Evolutionary conservation across 92 coral and sea anemone species (phyloP).

Genomic region (Paramuricea clavata): DNA sequence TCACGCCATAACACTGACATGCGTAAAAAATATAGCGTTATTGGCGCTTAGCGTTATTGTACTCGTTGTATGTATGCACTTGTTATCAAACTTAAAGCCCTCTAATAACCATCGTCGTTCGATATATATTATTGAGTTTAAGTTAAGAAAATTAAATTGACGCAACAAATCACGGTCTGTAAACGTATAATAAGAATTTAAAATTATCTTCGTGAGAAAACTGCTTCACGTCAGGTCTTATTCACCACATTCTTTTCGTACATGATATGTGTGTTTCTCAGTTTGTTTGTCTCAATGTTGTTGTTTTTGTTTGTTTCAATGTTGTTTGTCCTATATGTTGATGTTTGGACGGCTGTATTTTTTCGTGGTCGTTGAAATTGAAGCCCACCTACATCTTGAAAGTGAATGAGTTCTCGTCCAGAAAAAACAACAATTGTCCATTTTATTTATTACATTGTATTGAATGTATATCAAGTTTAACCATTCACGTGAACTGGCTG

Average conservation of each 20-base stretch:
- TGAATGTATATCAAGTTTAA: neutral
- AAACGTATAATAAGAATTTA: neutral
- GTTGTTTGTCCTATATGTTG: constrained; percentile 2
- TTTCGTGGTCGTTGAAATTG: neutral
- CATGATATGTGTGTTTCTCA: neutral
- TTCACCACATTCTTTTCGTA: neutral
- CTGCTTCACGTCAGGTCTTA: neutral
- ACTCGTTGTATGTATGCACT: too few relatives aligned
- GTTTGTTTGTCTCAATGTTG: too few relatives aligned
- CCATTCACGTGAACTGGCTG: neutral
- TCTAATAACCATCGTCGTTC: too few relatives aligned
- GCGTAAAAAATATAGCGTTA: neutral
- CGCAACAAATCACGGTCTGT: neutral
- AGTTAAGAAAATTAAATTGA: neutral
- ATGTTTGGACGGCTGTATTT: neutral
- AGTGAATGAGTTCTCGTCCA: neutral
- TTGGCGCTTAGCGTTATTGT: neutral
- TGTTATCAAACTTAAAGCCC: too few relatives aligned
- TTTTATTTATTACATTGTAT: neutral
- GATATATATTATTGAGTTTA: too few relatives aligned
- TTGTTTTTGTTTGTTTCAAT: neutral
- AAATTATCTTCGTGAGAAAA: neutral
- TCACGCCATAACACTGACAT: neutral
- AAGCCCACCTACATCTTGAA: neutral
- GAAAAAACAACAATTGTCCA: neutral